Evolutionary conservation across 2,797 vertebrate genomes (phyloP).

Genomic region (Gymnocypris eckloni): DNA sequence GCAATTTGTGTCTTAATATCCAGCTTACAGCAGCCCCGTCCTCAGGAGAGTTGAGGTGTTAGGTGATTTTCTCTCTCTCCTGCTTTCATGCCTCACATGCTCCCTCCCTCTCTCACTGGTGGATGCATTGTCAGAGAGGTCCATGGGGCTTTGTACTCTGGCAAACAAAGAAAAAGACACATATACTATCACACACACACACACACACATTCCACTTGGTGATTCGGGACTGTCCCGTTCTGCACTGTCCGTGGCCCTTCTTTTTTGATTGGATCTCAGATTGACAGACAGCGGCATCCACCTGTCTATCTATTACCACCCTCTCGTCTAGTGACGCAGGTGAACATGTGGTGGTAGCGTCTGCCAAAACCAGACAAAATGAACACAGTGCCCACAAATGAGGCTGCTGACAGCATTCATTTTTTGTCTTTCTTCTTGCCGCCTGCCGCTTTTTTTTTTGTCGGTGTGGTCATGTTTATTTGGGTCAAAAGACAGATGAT

Average conservation of each 20-base stretch:
- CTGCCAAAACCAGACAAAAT: slow-evolving; percentile 72
- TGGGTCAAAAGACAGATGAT: slow-evolving; percentile 97
- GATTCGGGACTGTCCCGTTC: slow-evolving; percentile 77
- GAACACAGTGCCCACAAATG: slow-evolving; percentile 83
- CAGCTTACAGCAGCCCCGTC: slow-evolving; percentile 89
- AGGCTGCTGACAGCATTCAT: slow-evolving; percentile 87
- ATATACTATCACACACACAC: slow-evolving; percentile 45
- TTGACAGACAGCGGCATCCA: slow-evolving; percentile 81
- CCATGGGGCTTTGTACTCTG: slow-evolving; percentile 72
- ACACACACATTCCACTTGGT: slow-evolving; percentile 56
- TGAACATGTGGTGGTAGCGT: slow-evolving; percentile 77
- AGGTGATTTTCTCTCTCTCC: slow-evolving; percentile 67
- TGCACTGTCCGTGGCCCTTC: slow-evolving; percentile 78
- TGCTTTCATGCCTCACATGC: slow-evolving; percentile 25
- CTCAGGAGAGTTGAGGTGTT: slow-evolving; percentile 81
- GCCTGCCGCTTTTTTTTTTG: slow-evolving; percentile 49
- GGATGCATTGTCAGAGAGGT: slow-evolving; percentile 58
- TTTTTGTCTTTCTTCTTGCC: slow-evolving; percentile 65
- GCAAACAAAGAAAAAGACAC: slow-evolving; percentile 76
- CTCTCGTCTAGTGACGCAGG: slow-evolving; percentile 84
- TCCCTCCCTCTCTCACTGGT: slow-evolving; percentile 30
- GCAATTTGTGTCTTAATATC: slow-evolving; percentile 99
- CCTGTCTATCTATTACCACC: slow-evolving; percentile 89
- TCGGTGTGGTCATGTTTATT: slow-evolving; percentile 88
- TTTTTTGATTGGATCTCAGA: slow-evolving; percentile 79